phyloP scores from a whole-genome alignment of 2,888 invertebrate genomes.

The Ormia ochracea region DNA sequence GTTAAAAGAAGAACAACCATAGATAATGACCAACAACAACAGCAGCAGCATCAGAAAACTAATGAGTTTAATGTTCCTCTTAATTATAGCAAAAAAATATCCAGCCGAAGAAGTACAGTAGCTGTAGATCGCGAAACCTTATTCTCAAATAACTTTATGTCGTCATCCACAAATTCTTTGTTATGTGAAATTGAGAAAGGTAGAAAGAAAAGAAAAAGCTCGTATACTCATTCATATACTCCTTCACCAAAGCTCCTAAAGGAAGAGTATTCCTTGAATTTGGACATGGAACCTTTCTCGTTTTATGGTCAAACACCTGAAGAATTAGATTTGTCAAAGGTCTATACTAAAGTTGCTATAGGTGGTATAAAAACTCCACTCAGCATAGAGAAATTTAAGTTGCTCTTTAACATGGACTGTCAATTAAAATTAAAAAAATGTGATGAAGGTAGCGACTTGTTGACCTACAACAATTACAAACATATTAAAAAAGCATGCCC shows the following conservation, averaged over 20 bases:
- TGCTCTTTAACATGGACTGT: conserved; percentile 66
- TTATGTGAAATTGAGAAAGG: neutral
- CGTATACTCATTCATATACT: neutral
- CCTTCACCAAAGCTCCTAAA: neutral
- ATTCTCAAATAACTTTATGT: neutral
- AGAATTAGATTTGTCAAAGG: conserved; percentile 65
- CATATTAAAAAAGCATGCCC: conserved; percentile 66
- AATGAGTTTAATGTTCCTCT: conserved; percentile 36
- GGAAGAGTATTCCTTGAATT: conserved; percentile 16
- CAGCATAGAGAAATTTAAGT: conserved; percentile 67
- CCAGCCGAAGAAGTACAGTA: conserved; percentile 66
- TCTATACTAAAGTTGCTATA: conserved; percentile 68
- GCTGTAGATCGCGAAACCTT: conserved; percentile 61
- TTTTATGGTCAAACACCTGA: conserved; percentile 64
- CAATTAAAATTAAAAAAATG: conserved; percentile 63
- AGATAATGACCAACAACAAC: conserved; percentile 29
- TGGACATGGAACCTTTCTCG: conserved; percentile 62
- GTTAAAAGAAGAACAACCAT: conserved; percentile 26
- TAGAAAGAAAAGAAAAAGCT: conserved; percentile 54
- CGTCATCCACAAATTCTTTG: neutral
- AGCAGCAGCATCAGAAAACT: neutral
- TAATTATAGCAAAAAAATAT: conserved; percentile 63
- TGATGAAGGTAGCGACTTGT: conserved; percentile 32
- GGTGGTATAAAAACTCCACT: conserved; percentile 66
- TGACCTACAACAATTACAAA: conserved; percentile 50